Evolutionary conservation across 1,140 invertebrate species (phyloP), one percentile per base, ranked within the genome.

Genomic region (Drosophila takahashii): DNA sequence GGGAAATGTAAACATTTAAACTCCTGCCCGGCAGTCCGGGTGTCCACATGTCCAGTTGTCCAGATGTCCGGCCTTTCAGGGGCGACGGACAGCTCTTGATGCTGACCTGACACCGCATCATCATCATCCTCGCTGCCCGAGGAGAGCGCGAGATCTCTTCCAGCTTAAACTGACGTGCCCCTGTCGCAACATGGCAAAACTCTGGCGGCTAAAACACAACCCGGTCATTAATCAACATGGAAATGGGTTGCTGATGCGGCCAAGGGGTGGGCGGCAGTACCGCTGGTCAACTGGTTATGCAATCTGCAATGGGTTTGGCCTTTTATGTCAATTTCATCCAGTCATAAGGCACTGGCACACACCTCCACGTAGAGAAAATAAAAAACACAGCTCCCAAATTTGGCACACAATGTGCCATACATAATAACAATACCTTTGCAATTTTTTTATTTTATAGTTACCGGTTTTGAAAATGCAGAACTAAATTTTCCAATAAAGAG

Each of bases 291-390:
- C 53, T 75, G 73, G 71, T 76, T 75, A 74, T 75, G 73, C 60
- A 66, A 58, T 65, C 44, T 41, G 67, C 47, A 48, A 56, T 78
- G 74, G 76, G 75, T 71, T 72, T 58, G 75, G 76, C 59, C 76
- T 77, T 72, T 78, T 72, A 78, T 78, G 74, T 78, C 76, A 77
- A 77, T 72, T 77, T 77, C 66, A 71, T 51, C 45, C 10, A 77
- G 37, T 56, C 57, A 69, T 51, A 77, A 76, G 64, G 50, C 41
- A 59, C 62, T 26, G 61, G 18, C 53, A 18, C 29, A 51, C 39
- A 47, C 67, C 39, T 37, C 16, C 69, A 59, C 53, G n/a, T 29
- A n/a, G 10, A 54, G 18, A 69, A 61, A 45, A 16, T 22, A 22
- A 1, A 61, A 26, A 45, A 15, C 18, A 4, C 29, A 11, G 15